Evolutionary conservation across 2,113 vertebrate genomes (phyloP), one percentile per base, ranked within the genome.

Genomic region (Gallinago media): DNA sequence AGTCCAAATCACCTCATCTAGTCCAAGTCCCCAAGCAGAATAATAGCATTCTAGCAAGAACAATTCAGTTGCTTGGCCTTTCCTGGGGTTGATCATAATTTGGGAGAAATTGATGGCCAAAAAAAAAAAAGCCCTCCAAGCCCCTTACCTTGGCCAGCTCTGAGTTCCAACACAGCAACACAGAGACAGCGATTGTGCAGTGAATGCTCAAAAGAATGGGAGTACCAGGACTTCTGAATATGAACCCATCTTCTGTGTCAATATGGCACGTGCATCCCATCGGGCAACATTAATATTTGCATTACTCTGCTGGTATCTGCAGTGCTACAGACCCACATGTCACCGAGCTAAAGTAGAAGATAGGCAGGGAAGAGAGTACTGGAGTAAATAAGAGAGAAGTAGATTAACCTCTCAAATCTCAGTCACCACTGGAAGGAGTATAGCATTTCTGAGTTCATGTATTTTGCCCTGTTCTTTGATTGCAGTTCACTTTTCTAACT

Each of bases 351-450:
- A 22, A 47, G 42, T 47, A 38, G 49, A 63, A 63, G 73, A 34
- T 8, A 62, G 42, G 8, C 49, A 77, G 25, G 27, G 32, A 75
- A 56, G 40, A 82, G 22, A 56, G 31, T 61, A 71, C 18, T 59
- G 52, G 10, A 71, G 40, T 34, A 81, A 93, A 78, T 42, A 11
- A 3, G 9, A 73, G 55, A 61, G 22, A 84, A 77, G 14, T 50
- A 67, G 80, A 77, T 56, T 42, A 84, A 70, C 25, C 12, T 77
- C 59, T 85, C 12, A 49, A 46, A 74, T 80, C 20, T 68, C 20
- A 25, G 55, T 59, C 2, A 2, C 15, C 55, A 22, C 26, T 59
- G 32, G 71, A 73, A 70, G 61, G 5, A 70, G 18, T 0, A 0
- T 20, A 65, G 15, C 26, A 6, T 78, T 91, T 74, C 58, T 40